Base-by-base conservation (phyloP, 2,888 invertebrate species). In the Meteorus colon region DNA sequence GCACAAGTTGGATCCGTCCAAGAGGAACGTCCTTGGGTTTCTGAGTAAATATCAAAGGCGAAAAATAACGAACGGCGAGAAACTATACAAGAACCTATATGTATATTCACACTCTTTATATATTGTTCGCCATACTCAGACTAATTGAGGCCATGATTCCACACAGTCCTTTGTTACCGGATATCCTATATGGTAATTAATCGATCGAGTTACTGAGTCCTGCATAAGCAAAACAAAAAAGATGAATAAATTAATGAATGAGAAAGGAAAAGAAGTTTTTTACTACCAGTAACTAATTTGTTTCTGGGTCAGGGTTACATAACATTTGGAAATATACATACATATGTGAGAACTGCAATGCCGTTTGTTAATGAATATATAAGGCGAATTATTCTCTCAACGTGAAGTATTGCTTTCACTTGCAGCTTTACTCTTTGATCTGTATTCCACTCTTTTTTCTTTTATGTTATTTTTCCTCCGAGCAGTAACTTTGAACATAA, bases 1-100 rank as follows among this genome's bases (percentile, higher is more conserved):
- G 31, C 63, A 63, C 29, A 34, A 55, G 31, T 63, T 63, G 63
- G 27, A 63, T 63, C 31, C 34, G 31, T 31, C 31, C 29, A 63
- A 31, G 63, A 63, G 31, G n/a, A 31, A 31, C 63, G 31, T 63
- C 29, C 34, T 31, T 63, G 34, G n/a, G 16, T 31, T 29, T 6
- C 2, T 63, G n/a, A n/a, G 63, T 63, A 63, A 63, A 63, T 63
- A 63, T 63, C 63, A 63, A 63, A 63, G 31, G 63, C 63, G 34
- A 63, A 63, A 63, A 63, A 55, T 55, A 55, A 55, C 19, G 55
- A 55, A 55, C 24, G 55, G 55, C 19, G n/a, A 19, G 55, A 55
- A 19, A 24, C 19, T 55, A 48, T 48, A 48, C 48, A 48, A 16
- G 48, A 16, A n/a, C n/a, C n/a, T 48, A 48, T 16, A 16, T n/a